Conservation (phyloP, 2,888 invertebrate species). For the Anodontia alba region DNA sequence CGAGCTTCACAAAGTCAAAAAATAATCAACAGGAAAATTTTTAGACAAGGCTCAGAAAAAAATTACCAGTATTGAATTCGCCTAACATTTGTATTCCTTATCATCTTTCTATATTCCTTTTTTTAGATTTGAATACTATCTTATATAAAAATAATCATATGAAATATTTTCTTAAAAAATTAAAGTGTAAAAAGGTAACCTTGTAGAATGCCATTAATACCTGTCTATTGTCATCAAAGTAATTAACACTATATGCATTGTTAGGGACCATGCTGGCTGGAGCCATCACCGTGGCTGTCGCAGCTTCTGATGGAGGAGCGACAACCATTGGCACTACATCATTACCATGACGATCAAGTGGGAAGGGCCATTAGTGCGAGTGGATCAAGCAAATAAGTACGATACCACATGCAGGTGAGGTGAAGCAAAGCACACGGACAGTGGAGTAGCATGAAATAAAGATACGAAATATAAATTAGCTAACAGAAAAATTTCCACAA, state of each 20-base stretch:
- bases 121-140: too few relatives aligned
- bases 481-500: conserved; percentile 18
- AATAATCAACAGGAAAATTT: too few relatives aligned
- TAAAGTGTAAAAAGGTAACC: not conserved
- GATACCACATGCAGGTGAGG: conserved; percentile 72
- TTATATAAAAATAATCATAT: too few relatives aligned
- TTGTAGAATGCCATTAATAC: conserved; percentile 86
- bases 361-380: conserved; percentile 38
- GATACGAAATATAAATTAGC: conserved; percentile 21
- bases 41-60: too few relatives aligned
- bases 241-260: conserved; percentile 97
- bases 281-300: conserved; percentile 69
- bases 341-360: conserved; percentile 58
- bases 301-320: conserved; percentile 63
- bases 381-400: conserved; percentile 15
- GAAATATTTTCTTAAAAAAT: not conserved
- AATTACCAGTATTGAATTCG: too few relatives aligned
- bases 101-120: too few relatives aligned
- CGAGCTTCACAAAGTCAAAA: too few relatives aligned
- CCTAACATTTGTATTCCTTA: too few relatives aligned
- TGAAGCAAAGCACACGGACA: conserved; percentile 65
- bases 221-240: conserved; percentile 98
- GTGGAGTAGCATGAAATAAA: conserved; percentile 41
- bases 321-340: conserved; percentile 73
- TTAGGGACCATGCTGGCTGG: conserved; percentile 90